Conservation (phyloP, 2,113 vertebrate genomes). For the Bubo bubo region DNA sequence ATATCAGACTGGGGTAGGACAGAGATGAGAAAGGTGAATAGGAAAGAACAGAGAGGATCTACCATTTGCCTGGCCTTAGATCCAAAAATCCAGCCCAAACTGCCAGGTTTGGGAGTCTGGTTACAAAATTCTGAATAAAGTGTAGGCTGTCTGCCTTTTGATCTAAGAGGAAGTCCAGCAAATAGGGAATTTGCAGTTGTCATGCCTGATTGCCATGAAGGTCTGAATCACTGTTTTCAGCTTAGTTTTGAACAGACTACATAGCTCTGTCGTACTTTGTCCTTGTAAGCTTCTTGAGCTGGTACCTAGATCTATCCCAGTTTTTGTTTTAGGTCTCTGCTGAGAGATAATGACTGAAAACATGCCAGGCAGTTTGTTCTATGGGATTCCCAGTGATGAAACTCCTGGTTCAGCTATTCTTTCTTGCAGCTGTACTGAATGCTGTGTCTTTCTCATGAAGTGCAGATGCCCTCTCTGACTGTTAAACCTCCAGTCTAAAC, state of each 20-base stretch:
- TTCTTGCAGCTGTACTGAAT: neutral
- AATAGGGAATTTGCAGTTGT: neutral
- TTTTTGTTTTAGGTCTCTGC: neutral
- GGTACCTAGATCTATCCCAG: neutral
- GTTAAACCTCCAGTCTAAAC: slow-evolving; percentile 43
- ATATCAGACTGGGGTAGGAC: neutral
- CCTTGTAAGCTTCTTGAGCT: neutral
- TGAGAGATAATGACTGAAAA: slow-evolving; percentile 8
- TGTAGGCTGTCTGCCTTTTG: neutral
- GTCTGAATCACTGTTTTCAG: neutral
- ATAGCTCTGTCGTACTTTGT: neutral
- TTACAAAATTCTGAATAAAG: neutral
- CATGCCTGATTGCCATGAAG: neutral
- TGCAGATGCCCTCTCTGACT: neutral
- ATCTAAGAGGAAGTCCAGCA: neutral
- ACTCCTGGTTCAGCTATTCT: neutral
- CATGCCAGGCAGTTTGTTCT: neutral
- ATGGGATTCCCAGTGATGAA: neutral
- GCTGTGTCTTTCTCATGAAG: neutral
- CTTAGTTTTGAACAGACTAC: neutral
- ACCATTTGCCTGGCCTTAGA: neutral
- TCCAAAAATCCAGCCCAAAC: neutral
- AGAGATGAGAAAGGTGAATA: neutral
- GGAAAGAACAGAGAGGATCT: neutral
- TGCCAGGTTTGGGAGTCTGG: neutral